A percentile compares a stretch with the other conserved stretches of the same genome.
Conservation (phyloP, 2,113 vertebrate genomes). For the Micromys minutus region DNA sequence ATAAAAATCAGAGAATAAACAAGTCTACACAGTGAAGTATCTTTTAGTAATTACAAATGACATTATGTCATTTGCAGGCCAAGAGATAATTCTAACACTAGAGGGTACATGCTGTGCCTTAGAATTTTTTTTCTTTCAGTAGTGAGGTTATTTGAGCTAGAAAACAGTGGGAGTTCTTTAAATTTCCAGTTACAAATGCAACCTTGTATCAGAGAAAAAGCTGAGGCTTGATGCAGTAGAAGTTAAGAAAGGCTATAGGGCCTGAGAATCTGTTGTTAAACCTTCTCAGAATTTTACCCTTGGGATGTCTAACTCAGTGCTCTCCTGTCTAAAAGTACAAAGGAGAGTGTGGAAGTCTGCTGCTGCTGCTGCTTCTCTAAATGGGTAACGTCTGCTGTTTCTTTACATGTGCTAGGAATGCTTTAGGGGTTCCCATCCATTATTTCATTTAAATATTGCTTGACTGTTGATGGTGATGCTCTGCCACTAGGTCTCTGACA, state of each 20-base stretch:
- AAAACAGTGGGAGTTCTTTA: not conserved
- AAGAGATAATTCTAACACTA: not conserved
- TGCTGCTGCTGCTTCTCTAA: not conserved
- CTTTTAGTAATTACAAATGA: too few species aligned
- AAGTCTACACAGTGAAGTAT: not conserved
- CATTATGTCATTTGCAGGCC: not conserved
- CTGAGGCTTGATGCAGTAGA: not conserved
- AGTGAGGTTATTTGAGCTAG: not conserved
- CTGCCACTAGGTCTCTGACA: not conserved
- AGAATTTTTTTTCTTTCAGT: slow-evolving; percentile 51
- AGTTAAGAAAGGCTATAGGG: slow-evolving; percentile 11
- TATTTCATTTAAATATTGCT: slow-evolving; percentile 6
- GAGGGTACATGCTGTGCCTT: not conserved
- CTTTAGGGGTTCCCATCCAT: not conserved
- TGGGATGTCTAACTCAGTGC: not conserved
- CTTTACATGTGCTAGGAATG: not conserved
- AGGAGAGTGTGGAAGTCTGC: not conserved
- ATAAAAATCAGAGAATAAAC: not conserved
- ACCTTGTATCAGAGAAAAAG: slow-evolving; percentile 3
- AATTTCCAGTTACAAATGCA: not conserved
- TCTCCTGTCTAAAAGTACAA: not conserved
- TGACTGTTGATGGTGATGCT: not conserved
- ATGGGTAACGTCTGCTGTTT: not conserved
- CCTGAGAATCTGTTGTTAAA: slow-evolving; percentile 5
- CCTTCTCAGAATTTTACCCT: not conserved